Base-by-base conservation (phyloP, 1,140 invertebrate species). In the Cyrtorhinus lividipennis region DNA sequence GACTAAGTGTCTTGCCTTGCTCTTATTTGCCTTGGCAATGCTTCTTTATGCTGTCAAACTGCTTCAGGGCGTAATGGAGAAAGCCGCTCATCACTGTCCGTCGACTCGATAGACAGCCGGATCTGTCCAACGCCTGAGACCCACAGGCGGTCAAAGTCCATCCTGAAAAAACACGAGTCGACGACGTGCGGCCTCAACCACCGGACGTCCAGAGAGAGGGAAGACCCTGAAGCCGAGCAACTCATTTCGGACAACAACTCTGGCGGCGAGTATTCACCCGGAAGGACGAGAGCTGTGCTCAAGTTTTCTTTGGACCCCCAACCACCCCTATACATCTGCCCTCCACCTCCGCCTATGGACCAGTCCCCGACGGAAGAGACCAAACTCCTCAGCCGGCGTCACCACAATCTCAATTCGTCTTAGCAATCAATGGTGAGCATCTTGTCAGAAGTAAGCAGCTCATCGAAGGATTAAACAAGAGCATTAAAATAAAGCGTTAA, bases 151-250 rank as follows among this genome's bases (percentile, higher is more conserved):
- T 85, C 82, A 56, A 88, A 87, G 73, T 88, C 86, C 63, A 88
- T 89, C 70, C 73, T 90, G 67, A 89, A 88, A 76, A 84, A 85
- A 72, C 83, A 84, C 44, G 85, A 87, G 38, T 63, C 62, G 10
- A n/a, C 62, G 59, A 18, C 65, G 10, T 45, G 61, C 12, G 46
- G 61, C 23, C 25, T 61, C 30, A 62, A 75, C 63, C 75, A 75
- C 65, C 67, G 73, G 67, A 73, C 68, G 62, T 67, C 69, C 71
- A 61, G 38, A 68, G 71, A 63, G 65, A 64, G 59, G 65, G 66
- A 75, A 57, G 79, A 85, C 72, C 85, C 86, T 24, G 87, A 90
- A 73, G 87, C 83, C 62, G 86, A 89, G 73, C 82, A 87, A 66
- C 77, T 90, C 27, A 83, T 88, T 64, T 78, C 81, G 10, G 84